Conservation (phyloP, 2,113 vertebrate species). For the Hippocampus guttulatus region DNA sequence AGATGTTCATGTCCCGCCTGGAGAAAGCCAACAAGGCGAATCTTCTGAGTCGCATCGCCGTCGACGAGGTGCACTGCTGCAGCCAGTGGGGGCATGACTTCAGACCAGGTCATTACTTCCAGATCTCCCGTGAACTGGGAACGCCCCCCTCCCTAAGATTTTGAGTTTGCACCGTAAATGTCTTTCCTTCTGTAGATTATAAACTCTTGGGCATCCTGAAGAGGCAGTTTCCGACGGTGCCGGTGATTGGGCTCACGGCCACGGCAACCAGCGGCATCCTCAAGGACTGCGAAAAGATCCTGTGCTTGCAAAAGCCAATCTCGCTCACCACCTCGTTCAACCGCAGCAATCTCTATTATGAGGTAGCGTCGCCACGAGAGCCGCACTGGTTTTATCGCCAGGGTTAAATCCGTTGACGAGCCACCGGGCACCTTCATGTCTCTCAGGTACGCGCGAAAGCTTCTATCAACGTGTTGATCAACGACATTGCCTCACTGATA, state of each 20-base stretch:
- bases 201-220: constrained; percentile 94
- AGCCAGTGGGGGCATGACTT: constrained; percentile 99
- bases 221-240: constrained; percentile 86
- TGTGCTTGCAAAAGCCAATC: constrained; percentile 80
- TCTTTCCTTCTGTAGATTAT: constrained; percentile 75
- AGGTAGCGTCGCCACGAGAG: constrained; percentile 69
- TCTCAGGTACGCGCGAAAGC: constrained; percentile 85
- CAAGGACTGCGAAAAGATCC: constrained; percentile 88
- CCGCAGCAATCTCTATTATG: constrained; percentile 89
- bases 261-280: constrained; percentile 88
- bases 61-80: constrained; percentile 97
- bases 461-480: constrained; percentile 71
- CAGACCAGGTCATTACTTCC: constrained; percentile 79
- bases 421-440: constrained; percentile 8
- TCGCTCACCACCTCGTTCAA: constrained; percentile 92
- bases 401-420: background rate
- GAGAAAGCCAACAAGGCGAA: constrained; percentile 87
- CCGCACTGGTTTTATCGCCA: background rate
- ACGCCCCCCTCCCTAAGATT: background rate
- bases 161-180: background rate
- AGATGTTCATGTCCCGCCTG: constrained; percentile 92
- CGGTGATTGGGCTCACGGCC: constrained; percentile 88
- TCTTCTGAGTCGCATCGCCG: constrained; percentile 80
- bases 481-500: constrained; percentile 82
- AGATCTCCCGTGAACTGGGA: background rate